Percentiles rank a stretch among this genome's conserved stretches.
Conservation (phyloP, 2,888 invertebrate genomes). For the Epiblema foenella region DNA sequence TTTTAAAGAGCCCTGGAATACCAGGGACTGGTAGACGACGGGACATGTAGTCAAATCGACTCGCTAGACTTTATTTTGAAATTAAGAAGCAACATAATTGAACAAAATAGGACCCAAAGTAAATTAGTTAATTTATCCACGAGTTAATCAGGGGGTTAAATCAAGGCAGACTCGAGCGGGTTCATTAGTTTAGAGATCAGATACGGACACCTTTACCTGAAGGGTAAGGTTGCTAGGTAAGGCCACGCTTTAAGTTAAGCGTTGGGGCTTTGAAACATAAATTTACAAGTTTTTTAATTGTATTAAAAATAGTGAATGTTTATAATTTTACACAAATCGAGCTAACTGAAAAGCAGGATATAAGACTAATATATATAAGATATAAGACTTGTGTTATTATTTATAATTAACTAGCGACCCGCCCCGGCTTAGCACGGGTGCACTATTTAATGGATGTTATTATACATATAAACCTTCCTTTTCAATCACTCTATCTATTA, state of each 20-base stretch:
- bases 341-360: no score
- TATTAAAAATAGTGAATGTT: no score
- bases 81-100: conserved; percentile 16
- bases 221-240: conserved; percentile 39
- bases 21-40: no score
- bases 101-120: conserved; percentile 1
- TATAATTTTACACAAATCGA: no score
- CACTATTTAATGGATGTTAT: no score
- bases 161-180: conserved; percentile 38
- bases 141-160: conserved; percentile 42
- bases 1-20: no score
- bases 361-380: no score
- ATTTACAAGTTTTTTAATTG: neutral
- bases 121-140: conserved; percentile 36
- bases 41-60: neutral
- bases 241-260: conserved; percentile 15
- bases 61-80: neutral
- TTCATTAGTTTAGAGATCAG: conserved; percentile 45
- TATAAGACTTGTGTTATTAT: no score
- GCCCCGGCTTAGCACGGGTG: no score
- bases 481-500: no score
- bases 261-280: neutral
- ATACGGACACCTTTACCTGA: conserved; percentile 41
- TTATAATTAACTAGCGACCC: no score
- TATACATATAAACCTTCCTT: no score